Evolutionary conservation across 2,113 vertebrate genomes (phyloP).

Genomic region (Muscicapa adusta): DNA sequence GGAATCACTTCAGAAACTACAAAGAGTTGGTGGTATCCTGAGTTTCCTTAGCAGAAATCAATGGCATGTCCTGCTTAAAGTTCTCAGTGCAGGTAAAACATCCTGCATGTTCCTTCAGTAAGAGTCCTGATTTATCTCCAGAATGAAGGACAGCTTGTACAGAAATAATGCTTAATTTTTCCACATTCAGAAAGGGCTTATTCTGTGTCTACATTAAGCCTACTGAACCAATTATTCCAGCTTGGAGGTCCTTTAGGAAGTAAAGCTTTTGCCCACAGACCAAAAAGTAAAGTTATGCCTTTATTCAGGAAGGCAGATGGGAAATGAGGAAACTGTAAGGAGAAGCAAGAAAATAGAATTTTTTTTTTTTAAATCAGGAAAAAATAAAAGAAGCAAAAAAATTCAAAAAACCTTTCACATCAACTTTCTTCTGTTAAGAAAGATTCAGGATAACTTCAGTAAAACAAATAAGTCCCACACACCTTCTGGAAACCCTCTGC

Average conservation of each 20-base stretch:
- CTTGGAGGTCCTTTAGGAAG: neutral
- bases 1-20: accelerated
- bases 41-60: neutral
- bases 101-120: neutral
- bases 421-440: neutral
- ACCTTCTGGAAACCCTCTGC: neutral
- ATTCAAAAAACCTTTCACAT: neutral
- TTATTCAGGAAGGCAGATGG: neutral
- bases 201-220: neutral
- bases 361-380: neutral
- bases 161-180: neutral
- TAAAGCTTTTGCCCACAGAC: neutral
- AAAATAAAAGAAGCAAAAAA: neutral
- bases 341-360: neutral
- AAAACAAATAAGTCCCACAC: neutral
- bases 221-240: neutral
- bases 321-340: neutral
- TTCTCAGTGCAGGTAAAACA: neutral
- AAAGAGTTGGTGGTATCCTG: neutral
- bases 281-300: neutral
- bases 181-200: neutral
- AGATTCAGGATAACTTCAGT: neutral
- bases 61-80: neutral
- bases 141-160: neutral
- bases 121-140: neutral